Evolutionary conservation across 2,797 vertebrate species (phyloP).

Genomic region (Benthosema pterotum): DNA sequence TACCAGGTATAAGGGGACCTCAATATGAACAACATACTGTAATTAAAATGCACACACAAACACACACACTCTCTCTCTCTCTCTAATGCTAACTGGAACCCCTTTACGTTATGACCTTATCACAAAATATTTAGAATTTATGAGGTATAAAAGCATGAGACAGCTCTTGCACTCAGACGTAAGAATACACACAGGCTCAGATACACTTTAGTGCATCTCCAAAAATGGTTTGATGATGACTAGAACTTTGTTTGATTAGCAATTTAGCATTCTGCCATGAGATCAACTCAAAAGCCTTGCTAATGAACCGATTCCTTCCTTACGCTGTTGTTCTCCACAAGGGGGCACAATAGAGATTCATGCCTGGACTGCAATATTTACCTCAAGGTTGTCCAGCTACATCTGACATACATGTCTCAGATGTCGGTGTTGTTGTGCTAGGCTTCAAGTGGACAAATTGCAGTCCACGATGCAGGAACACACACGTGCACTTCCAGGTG

Average conservation of each 20-base stretch:
- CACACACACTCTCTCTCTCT: too few species aligned
- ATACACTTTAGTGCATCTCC: conserved; percentile 21
- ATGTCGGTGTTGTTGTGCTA: conserved; percentile 27
- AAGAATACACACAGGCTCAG: conserved; percentile 22
- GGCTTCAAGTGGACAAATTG: conserved; percentile 13
- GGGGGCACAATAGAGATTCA: conserved; percentile 19
- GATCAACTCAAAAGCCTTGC: neutral
- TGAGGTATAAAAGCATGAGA: conserved; percentile 78
- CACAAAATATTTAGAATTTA: conserved; percentile 70
- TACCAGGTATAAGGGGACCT: conserved; percentile 10
- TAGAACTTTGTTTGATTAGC: conserved; percentile 42
- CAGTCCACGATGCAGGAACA: neutral
- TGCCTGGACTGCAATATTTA: conserved; percentile 13
- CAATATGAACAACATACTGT: conserved; percentile 1
- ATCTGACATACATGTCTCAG: neutral
- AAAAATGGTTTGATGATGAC: conserved; percentile 24
- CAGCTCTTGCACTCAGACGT: conserved; percentile 28
- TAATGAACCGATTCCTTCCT: conserved; percentile 30
- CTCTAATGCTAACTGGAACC: conserved; percentile 33
- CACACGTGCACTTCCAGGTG: conserved; percentile 8
- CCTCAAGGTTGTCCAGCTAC: conserved; percentile 19
- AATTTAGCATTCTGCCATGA: conserved; percentile 25
- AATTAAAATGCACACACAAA: conserved; percentile 43
- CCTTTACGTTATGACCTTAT: conserved; percentile 58
- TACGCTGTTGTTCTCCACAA: conserved; percentile 1